phyloP scores from a whole-genome alignment of 2,797 vertebrate species.

The Scolopax rusticola region DNA sequence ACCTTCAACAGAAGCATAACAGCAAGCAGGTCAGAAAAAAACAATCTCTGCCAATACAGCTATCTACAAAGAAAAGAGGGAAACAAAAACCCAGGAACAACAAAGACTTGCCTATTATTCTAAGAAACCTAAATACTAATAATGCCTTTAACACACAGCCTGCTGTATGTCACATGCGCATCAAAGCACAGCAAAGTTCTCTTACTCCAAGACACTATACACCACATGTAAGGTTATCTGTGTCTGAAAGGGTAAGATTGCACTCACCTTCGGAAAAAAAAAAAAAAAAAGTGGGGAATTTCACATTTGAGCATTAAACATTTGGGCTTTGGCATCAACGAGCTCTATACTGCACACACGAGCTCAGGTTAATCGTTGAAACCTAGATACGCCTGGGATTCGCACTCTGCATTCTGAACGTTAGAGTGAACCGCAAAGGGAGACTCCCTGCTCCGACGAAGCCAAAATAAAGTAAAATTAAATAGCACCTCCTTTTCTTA shows the following conservation, averaged over 20 bases:
- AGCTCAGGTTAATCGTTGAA: background rate
- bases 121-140: background rate
- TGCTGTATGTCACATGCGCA: fast-evolving
- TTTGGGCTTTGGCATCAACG: background rate
- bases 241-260: fast-evolving
- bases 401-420: background rate
- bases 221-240: background rate
- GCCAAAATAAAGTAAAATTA: background rate
- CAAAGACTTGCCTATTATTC: background rate
- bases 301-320: background rate
- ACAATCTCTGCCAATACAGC: fast-evolving
- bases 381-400: fast-evolving
- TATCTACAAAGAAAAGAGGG: background rate
- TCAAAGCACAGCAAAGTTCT: background rate
- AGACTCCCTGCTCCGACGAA: background rate
- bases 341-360: fast-evolving
- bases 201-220: background rate
- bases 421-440: background rate
- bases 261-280: background rate
- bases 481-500: fast-evolving
- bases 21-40: background rate
- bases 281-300: background rate
- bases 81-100: fast-evolving
- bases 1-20: fast-evolving
- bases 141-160: background rate